phyloP scores from a whole-genome alignment of 2,797 vertebrate genomes.

The Sylvilagus floridanus region DNA sequence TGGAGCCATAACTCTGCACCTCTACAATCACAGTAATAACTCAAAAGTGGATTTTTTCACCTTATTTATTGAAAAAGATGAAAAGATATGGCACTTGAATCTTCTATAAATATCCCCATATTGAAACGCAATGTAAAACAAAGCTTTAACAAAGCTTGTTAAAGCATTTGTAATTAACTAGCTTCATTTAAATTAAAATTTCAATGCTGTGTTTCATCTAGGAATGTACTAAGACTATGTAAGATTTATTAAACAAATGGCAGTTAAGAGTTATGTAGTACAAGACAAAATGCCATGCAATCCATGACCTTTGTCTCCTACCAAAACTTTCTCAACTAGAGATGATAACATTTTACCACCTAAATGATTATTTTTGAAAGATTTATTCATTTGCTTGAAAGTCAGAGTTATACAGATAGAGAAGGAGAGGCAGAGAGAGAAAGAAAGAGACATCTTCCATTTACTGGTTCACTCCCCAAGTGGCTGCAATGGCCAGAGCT shows the following conservation, averaged over 20 bases:
- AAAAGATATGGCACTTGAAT: not conserved
- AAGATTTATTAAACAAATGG: not conserved
- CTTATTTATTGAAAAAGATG: not conserved
- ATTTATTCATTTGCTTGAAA: no score
- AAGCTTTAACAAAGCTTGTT: no score
- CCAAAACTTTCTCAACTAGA: constrained; percentile 1
- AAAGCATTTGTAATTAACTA: not conserved
- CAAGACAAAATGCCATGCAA: not conserved
- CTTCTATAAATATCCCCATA: not conserved
- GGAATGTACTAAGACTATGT: not conserved
- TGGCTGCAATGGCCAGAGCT: no score
- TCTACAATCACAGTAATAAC: not conserved
- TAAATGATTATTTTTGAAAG: not conserved
- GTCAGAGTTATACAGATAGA: no score
- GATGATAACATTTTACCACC: not conserved
- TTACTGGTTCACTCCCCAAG: no score
- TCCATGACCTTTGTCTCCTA: not conserved
- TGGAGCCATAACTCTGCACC: not conserved
- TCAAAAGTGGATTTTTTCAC: not conserved
- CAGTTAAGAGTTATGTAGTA: not conserved
- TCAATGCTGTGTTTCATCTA: not conserved
- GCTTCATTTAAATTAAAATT: constrained; percentile 23
- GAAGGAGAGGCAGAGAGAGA: no score
- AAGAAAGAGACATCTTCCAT: no score
- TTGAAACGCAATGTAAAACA: not conserved